These are phyloP conservation scores for Heteromurus nitidus DNA, from an alignment of 2,888 invertebrate species.

Conservation along the genomic window DNA sequence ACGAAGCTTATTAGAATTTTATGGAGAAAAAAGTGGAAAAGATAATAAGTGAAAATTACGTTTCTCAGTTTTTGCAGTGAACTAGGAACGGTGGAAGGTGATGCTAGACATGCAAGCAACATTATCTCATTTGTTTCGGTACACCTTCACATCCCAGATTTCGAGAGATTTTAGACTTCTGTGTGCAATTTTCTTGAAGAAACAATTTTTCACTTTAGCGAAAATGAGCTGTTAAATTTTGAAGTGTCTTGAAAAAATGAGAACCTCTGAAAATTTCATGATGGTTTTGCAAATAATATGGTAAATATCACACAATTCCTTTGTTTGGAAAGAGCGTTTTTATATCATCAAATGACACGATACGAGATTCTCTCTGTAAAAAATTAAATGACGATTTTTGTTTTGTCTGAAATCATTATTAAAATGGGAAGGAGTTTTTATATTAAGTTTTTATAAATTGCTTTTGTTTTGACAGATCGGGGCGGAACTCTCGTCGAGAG, in stretches of 20 bases:
- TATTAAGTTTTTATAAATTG: not conserved
- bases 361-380: not conserved
- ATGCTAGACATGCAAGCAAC: not conserved
- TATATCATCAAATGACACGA: not conserved
- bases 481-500: conserved; percentile 69
- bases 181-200: no score
- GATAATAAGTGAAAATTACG: not conserved
- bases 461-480: conserved; percentile 55
- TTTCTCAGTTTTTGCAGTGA: not conserved
- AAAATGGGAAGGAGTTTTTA: not conserved
- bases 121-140: not conserved
- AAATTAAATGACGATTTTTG: not conserved
- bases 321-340: not conserved
- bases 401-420: not conserved
- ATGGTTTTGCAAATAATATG: no score
- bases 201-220: no score
- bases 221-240: no score
- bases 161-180: no score
- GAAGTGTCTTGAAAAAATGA: no score
- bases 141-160: no score
- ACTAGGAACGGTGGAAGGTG: not conserved
- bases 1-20: not conserved
- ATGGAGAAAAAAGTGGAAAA: not conserved
- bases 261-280: no score
- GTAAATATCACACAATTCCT: not conserved